phyloP scores from a whole-genome alignment of 2,797 vertebrate species.

The Rhinella marina region DNA sequence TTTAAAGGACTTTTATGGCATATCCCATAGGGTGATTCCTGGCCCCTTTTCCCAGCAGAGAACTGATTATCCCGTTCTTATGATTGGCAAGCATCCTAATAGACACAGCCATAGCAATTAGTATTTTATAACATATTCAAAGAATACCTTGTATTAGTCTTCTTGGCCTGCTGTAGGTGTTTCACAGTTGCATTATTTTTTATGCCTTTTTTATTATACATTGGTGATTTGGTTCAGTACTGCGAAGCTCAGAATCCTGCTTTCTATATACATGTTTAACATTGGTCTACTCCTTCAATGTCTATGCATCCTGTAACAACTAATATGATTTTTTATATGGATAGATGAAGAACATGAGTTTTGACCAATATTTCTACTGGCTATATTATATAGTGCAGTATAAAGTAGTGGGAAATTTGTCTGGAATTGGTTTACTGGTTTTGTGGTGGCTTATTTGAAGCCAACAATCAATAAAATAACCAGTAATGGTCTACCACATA shows the following conservation, averaged over 20 bases:
- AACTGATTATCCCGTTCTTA: too few species aligned
- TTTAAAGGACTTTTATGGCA: too few species aligned
- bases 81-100: too few species aligned
- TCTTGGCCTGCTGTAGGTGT: too few species aligned
- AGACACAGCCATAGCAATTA: too few species aligned
- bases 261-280: neutral
- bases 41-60: too few species aligned
- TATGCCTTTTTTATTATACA: neutral
- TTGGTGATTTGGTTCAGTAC: neutral
- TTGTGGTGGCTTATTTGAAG: neutral
- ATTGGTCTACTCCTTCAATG: neutral
- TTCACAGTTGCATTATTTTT: neutral
- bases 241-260: neutral
- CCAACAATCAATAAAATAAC: conserved; percentile 15
- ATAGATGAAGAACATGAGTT: neutral
- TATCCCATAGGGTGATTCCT: too few species aligned
- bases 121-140: too few species aligned
- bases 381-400: neutral
- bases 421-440: neutral
- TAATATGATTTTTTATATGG: neutral
- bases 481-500: conserved; percentile 10
- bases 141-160: too few species aligned
- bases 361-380: neutral
- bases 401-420: neutral
- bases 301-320: neutral